Evolutionary conservation across 2,797 vertebrate species (phyloP).

Genomic region (Lacerta bilineata): DNA sequence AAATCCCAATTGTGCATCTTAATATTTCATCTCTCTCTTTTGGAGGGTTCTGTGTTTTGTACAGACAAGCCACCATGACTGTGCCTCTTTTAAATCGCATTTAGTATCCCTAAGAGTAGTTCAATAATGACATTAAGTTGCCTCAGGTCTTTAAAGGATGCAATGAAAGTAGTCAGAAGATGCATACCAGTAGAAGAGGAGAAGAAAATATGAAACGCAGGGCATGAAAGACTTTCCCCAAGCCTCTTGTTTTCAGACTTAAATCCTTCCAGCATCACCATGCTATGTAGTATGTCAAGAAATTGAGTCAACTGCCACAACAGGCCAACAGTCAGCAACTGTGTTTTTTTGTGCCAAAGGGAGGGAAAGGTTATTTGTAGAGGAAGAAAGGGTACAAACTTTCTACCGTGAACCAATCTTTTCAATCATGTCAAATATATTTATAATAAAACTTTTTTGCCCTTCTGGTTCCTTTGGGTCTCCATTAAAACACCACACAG

Average conservation of each 20-base stretch:
- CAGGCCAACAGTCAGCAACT: slow-evolving; percentile 3
- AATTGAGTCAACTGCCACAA: slow-evolving; percentile 30
- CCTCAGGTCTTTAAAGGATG: not conserved
- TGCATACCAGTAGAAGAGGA: not conserved
- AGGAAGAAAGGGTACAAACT: not conserved
- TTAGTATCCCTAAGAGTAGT: not conserved
- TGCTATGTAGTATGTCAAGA: not conserved
- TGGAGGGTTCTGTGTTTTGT: not conserved
- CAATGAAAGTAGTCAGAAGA: not conserved
- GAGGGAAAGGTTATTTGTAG: slow-evolving; percentile 42
- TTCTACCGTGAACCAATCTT: slow-evolving; percentile 14
- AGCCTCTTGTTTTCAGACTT: slow-evolving; percentile 28
- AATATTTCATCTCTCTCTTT: not conserved
- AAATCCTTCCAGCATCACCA: slow-evolving; percentile 11
- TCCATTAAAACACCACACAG: slow-evolving; percentile 28
- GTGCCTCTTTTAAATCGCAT: not conserved
- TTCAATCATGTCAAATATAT: slow-evolving; percentile 24
- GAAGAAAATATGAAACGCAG: not conserved
- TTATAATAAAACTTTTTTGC: slow-evolving; percentile 35
- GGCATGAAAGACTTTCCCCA: fast-evolving
- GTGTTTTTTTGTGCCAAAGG: slow-evolving; percentile 17
- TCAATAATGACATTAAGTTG: not conserved
- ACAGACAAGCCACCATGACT: not conserved
- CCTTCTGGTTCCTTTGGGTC: slow-evolving; percentile 8
- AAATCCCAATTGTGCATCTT: too few relatives aligned